Percentiles rank a stretch among this genome's conserved stretches.
phyloP scores from a whole-genome alignment of 1,140 invertebrate genomes.

The Achroia grisella region DNA sequence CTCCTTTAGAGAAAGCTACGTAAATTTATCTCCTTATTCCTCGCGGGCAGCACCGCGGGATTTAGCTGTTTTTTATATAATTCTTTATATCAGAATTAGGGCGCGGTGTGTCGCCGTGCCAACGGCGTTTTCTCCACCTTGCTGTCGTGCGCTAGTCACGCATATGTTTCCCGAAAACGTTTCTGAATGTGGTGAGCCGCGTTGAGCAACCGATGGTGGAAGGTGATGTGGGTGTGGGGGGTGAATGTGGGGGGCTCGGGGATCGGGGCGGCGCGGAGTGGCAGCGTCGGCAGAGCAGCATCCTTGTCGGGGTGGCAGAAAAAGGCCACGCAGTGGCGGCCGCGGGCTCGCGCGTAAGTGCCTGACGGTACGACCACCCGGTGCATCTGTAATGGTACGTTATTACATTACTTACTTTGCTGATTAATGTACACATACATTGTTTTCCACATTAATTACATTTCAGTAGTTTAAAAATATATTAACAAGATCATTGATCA shows the following conservation, averaged over 20 bases:
- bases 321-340: conserved; percentile 83
- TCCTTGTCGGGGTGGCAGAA: conserved; percentile 84
- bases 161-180: conserved; percentile 80
- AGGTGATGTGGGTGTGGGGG: conserved; percentile 44
- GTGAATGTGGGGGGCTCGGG: conserved; percentile 42
- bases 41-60: too few relatives aligned
- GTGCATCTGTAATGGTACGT: conserved; percentile 75
- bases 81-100: too few relatives aligned
- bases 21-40: too few relatives aligned
- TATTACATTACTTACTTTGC: too few relatives aligned
- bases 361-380: conserved; percentile 82
- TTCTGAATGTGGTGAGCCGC: conserved; percentile 82
- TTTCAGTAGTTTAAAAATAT: too few relatives aligned
- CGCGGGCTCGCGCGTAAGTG: conserved; percentile 73
- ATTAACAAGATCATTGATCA: too few relatives aligned
- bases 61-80: too few relatives aligned
- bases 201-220: conserved; percentile 76
- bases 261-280: conserved; percentile 53
- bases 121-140: conserved; percentile 23
- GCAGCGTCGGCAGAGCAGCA: conserved; percentile 76
- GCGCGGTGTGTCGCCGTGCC: conserved; percentile 25
- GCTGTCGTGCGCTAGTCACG: conserved; percentile 61
- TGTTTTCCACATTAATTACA: too few relatives aligned
- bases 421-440: too few relatives aligned
- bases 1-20: too few relatives aligned